Base-by-base conservation (phyloP, 1,140 invertebrate genomes). In the Orchesella cincta region DNA sequence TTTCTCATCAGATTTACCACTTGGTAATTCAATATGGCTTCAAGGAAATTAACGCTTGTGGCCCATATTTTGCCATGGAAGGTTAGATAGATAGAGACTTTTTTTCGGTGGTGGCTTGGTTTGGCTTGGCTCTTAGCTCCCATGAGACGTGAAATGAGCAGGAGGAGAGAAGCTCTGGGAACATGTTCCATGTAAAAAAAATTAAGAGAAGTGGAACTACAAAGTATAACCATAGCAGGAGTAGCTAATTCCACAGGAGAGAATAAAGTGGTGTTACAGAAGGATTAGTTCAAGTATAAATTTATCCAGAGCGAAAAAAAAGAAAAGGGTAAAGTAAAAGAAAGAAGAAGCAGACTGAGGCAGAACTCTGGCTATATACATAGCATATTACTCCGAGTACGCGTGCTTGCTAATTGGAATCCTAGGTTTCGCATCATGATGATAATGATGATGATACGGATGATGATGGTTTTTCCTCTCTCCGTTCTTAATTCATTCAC, bases 1-100 rank as follows among this genome's bases (percentile, higher is more conserved):
- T 67, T 67, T 67, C 62, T 67, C 62, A 31, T 67, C 64, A 67
- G 34, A 78, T 77, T 77, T 67, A 76, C 51, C 51, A 79, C 26
- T 29, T 35, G 62, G 78, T 79, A 79, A 79, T 79, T 79, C 73
- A 77, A 79, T 79, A 77, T 79, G 77, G 72, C 72, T 36, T 12
- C 73, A 76, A 76, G 76, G 78, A 79, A 79, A 77, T 77, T 77
- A 79, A 75, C 78, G 78, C 78, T 79, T 77, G 75, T 79, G 73
- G 57, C 73, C 76, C 78, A 77, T 79, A 79, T 76, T 67, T 67
- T 67, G 14, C 62, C 33, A 8, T 67, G 62, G 26, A 12, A 33
- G 62, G 23, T 2, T 67, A 31, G 62, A 33, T 31, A 33, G 12
- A 67, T 12, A 33, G 12, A 5, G n/a, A 67, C 26, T 33, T 67